Conservation (phyloP, 2,797 vertebrate species). For the Florisuga fusca region DNA sequence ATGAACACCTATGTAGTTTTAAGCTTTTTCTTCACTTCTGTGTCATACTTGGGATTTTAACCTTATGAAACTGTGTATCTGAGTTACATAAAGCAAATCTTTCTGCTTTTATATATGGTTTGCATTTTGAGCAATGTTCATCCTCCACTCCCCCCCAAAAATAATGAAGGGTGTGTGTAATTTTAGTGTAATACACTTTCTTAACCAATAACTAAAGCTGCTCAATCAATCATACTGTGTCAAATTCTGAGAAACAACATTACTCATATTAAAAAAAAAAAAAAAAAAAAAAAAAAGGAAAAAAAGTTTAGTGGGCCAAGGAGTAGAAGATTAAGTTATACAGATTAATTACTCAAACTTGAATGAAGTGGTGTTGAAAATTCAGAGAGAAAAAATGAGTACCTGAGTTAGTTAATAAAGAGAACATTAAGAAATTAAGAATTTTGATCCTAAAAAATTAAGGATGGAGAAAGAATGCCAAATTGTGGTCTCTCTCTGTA, state of each 20-base stretch:
- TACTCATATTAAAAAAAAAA: background rate
- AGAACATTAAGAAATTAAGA: background rate
- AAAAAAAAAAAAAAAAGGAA: background rate
- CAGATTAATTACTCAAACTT: background rate
- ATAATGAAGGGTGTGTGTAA: fast-evolving
- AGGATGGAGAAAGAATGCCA: background rate
- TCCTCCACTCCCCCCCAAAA: fast-evolving
- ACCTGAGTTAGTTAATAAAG: background rate
- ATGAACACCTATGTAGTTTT: background rate
- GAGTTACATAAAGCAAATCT: background rate
- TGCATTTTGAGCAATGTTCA: background rate
- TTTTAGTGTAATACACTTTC: background rate
- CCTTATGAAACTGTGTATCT: background rate
- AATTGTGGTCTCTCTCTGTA: background rate
- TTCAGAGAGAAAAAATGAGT: background rate
- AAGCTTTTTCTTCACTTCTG: background rate
- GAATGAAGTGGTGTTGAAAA: background rate
- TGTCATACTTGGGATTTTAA: background rate
- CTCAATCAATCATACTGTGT: background rate
- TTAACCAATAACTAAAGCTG: fast-evolving
- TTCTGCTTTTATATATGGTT: background rate
- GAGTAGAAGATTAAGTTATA: background rate
- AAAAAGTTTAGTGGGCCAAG: background rate
- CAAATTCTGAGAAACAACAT: background rate
- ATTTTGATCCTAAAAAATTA: background rate